Evolutionary conservation across 2,797 vertebrate genomes (phyloP).

Genomic region (Gallinago stenura): DNA sequence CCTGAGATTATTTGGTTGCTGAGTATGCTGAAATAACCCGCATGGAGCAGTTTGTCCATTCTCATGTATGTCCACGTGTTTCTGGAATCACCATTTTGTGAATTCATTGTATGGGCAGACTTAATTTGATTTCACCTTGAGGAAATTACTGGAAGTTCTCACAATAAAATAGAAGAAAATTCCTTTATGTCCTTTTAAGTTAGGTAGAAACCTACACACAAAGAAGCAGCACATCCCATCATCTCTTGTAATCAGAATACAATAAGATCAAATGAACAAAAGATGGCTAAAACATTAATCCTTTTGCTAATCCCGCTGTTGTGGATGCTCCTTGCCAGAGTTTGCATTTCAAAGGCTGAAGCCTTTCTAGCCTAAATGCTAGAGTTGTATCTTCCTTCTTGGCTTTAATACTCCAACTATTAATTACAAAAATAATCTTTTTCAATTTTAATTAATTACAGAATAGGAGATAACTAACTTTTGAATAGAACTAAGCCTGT

Average conservation of each 20-base stretch:
- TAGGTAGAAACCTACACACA: not conserved
- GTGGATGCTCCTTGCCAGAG: not conserved
- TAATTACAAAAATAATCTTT: conserved; percentile 44
- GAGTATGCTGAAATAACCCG: not conserved
- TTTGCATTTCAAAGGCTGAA: not conserved
- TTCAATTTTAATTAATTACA: conserved; percentile 47
- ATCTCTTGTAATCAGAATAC: not conserved
- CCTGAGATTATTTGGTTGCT: not conserved
- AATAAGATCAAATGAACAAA: not conserved
- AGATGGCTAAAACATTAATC: not conserved
- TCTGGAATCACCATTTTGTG: not conserved
- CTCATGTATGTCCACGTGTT: not conserved
- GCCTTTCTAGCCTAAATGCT: not conserved
- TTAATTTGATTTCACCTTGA: not conserved
- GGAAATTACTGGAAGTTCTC: not conserved
- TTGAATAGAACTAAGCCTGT: conserved; percentile 44
- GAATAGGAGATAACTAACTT: conserved; percentile 45
- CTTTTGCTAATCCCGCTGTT: not conserved
- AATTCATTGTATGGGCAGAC: not conserved
- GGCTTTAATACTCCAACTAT: conserved; percentile 44
- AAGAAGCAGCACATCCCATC: not conserved
- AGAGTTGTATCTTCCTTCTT: not conserved
- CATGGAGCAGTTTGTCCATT: not conserved
- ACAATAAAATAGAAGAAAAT: not conserved
- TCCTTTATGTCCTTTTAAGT: not conserved